A percentile compares a stretch with the other conserved stretches of the same genome.
These are phyloP conservation scores for Apocrypta bakeri DNA, from an alignment of 1,140 invertebrate genomes.

Conservation along the genomic window DNA sequence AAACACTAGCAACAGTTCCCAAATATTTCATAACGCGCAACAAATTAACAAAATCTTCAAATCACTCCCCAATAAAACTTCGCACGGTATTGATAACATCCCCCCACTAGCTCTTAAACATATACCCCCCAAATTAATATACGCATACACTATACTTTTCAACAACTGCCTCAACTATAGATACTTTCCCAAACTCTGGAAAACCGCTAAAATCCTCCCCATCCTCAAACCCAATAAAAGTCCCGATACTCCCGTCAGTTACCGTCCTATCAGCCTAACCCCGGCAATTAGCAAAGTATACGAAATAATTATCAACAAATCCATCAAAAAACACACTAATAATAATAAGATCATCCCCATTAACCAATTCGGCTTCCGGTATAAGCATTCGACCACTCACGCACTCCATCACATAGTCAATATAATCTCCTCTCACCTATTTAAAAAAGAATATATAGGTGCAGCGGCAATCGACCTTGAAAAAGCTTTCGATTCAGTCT, in stretches of 20 bases:
- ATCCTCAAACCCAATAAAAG: slow-evolving; percentile 2
- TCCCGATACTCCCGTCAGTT: not conserved
- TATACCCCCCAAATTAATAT: not conserved
- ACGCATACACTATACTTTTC: not conserved
- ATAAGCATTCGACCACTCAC: slow-evolving; percentile 43
- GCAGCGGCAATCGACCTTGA: slow-evolving; percentile 60
- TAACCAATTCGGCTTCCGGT: slow-evolving; percentile 51
- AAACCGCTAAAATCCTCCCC: slow-evolving; percentile 26
- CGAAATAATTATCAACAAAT: slow-evolving; percentile 47
- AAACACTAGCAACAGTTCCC: no score
- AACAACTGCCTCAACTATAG: slow-evolving; percentile 16
- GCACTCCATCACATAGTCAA: slow-evolving; percentile 36
- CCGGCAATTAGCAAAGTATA: slow-evolving; percentile 51
- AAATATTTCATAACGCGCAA: no score
- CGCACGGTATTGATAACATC: slow-evolving; percentile 23
- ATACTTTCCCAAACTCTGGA: not conserved
- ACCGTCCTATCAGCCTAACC: slow-evolving; percentile 60
- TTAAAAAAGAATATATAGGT: slow-evolving; percentile 51
- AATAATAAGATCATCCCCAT: slow-evolving; percentile 54
- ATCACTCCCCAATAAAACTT: slow-evolving; percentile 29
- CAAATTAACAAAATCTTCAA: no score
- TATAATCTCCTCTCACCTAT: slow-evolving; percentile 42
- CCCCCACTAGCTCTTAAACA: slow-evolving; percentile 24
- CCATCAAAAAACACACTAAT: slow-evolving; percentile 17
- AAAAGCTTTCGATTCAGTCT: slow-evolving; percentile 62